Conservation (phyloP, 1,140 invertebrate genomes). For the Papilio glaucus region DNA sequence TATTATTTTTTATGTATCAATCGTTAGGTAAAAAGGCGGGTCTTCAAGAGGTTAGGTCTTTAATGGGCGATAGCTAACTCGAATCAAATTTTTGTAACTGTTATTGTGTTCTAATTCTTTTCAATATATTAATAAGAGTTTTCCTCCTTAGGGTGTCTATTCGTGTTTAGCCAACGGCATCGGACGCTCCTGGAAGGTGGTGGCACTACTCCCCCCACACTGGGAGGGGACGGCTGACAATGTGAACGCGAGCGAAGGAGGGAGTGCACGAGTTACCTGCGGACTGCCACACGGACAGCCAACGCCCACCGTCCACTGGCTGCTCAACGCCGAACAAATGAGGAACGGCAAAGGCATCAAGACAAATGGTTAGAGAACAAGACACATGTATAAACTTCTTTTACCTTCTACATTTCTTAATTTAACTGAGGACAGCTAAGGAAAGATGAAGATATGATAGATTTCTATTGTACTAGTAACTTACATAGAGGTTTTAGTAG, state of each 20-base stretch:
- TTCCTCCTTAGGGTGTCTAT: constrained; percentile 70
- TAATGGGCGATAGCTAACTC: too few relatives aligned
- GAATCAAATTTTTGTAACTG: too few relatives aligned
- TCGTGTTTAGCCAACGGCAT: constrained; percentile 67
- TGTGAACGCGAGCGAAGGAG: constrained; percentile 65
- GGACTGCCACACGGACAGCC: constrained; percentile 87
- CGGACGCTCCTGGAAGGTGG: constrained; percentile 70
- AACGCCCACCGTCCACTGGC: constrained; percentile 90
- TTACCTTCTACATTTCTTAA: too few relatives aligned
- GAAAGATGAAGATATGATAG: too few relatives aligned
- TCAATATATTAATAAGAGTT: background rate
- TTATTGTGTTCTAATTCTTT: too few relatives aligned
- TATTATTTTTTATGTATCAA: too few relatives aligned
- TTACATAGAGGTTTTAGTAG: too few relatives aligned
- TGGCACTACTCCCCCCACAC: constrained; percentile 60
- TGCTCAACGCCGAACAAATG: constrained; percentile 91
- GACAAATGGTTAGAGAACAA: constrained; percentile 58
- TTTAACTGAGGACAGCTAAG: too few relatives aligned
- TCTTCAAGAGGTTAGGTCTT: too few relatives aligned
- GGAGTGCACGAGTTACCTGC: constrained; percentile 73
- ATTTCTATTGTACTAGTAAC: too few relatives aligned
- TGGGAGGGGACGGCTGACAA: constrained; percentile 78
- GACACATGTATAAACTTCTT: background rate
- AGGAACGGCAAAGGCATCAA: constrained; percentile 83
- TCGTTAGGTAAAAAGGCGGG: too few relatives aligned